A percentile compares a stretch with the other conserved stretches of the same genome.
Evolutionary conservation across 2,113 vertebrate species (phyloP).

Genomic region (Zeus faber): DNA sequence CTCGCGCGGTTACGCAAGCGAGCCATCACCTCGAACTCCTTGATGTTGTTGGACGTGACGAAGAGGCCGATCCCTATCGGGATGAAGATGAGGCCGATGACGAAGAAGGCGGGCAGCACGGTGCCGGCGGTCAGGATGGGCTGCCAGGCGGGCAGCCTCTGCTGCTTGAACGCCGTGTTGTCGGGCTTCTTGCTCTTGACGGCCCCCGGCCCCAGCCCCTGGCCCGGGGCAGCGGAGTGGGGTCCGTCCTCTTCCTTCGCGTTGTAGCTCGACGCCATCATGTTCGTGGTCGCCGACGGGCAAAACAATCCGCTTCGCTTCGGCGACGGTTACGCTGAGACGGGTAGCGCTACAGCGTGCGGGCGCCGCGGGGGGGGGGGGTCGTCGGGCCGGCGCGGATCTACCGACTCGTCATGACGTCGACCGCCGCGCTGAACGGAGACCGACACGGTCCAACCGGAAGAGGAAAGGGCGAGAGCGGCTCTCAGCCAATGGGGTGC

Average conservation of each 20-base stretch:
- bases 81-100: constrained; percentile 95
- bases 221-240: constrained; percentile 54
- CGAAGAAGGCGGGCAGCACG: constrained; percentile 94
- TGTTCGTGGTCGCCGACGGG: constrained; percentile 42
- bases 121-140: constrained; percentile 93
- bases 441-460: no score
- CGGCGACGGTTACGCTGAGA: no score
- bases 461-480: background rate
- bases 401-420: no score
- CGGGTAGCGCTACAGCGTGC: no score
- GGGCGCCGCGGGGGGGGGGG: no score
- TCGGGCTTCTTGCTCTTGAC: constrained; percentile 88
- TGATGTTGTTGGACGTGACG: constrained; percentile 95
- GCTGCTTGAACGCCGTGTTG: constrained; percentile 96
- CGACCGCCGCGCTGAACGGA: no score
- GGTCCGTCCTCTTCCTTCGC: constrained; percentile 86
- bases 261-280: constrained; percentile 90
- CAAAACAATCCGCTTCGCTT: constrained; percentile 33
- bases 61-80: constrained; percentile 95
- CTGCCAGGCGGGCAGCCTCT: constrained; percentile 94
- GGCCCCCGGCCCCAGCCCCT: constrained; percentile 55
- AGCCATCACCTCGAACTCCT: constrained; percentile 85
- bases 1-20: no score
- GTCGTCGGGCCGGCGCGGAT: no score
- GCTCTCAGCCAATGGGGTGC: background rate